phyloP scores from a whole-genome alignment of 1,140 invertebrate species.

The Drosophila lacertosa region DNA sequence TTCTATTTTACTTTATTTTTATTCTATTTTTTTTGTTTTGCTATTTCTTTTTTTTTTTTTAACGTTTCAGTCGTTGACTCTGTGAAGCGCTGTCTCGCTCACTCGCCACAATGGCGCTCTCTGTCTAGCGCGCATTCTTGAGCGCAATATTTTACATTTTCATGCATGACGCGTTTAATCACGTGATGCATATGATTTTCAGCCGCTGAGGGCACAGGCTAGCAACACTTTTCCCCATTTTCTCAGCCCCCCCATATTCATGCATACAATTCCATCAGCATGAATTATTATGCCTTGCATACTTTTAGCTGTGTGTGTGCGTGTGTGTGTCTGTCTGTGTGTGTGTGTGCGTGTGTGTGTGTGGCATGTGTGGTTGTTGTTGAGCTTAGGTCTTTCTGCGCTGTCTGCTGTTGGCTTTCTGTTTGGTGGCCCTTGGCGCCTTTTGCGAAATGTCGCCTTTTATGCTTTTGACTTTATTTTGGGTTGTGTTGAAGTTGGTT shows the following conservation, averaged over 20 bases:
- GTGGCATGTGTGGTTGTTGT: conserved; percentile 32
- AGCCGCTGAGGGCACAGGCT: conserved; percentile 47
- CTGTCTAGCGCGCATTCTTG: conserved; percentile 14
- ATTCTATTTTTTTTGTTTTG: conserved; percentile 33
- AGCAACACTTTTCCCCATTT: conserved; percentile 10
- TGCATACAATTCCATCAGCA: conserved; percentile 81
- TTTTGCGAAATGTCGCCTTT: conserved; percentile 70
- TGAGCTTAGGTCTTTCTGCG: conserved; percentile 63
- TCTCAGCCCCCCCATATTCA: conserved; percentile 40
- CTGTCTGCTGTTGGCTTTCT: conserved; percentile 55
- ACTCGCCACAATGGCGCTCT: neutral
- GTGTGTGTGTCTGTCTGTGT: conserved; percentile 2
- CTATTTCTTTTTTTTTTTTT: conserved; percentile 2
- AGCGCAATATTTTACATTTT: conserved; percentile 78
- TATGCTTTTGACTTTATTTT: conserved; percentile 56
- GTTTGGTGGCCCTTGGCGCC: conserved; percentile 61
- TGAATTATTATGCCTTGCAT: conserved; percentile 83
- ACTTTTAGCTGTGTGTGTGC: conserved; percentile 46
- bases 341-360: no score
- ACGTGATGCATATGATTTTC: conserved; percentile 83
- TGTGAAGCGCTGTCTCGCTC: neutral
- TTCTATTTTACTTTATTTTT: conserved; percentile 6
- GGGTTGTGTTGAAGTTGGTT: conserved; percentile 23
- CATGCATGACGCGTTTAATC: conserved; percentile 83
- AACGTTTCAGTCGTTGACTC: conserved; percentile 31